Conservation (phyloP, 2,888 invertebrate genomes). For the Agrenia bidenticulata region DNA sequence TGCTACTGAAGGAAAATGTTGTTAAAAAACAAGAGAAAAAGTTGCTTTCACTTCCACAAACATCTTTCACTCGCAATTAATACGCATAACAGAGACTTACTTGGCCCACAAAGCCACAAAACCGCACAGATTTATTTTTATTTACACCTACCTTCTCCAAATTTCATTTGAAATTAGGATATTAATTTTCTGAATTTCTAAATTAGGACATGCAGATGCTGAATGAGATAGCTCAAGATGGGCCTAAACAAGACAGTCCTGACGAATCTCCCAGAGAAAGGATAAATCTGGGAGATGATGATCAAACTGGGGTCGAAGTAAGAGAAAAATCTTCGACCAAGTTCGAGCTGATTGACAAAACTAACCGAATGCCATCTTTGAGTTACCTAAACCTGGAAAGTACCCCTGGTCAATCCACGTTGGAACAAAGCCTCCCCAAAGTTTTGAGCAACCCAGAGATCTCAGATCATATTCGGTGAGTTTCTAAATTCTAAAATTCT, state of each 20-base stretch:
- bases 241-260: background rate
- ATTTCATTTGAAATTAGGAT: too few species aligned
- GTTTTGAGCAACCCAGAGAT: conserved; percentile 74
- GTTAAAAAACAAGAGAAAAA: background rate
- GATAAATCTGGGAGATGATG: background rate
- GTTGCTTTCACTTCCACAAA: background rate
- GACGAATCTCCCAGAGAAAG: background rate
- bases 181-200: too few species aligned
- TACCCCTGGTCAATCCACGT: conserved; percentile 35
- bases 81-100: too few species aligned
- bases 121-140: too few species aligned
- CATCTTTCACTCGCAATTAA: background rate
- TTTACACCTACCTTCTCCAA: too few species aligned
- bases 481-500: background rate
- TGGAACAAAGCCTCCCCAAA: conserved; percentile 61
- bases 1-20: background rate
- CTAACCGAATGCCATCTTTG: conserved; percentile 50
- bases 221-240: background rate
- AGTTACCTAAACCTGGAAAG: conserved; percentile 52
- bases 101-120: too few species aligned
- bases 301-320: background rate
- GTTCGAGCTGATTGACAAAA: conserved; percentile 38
- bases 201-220: too few species aligned
- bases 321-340: conserved; percentile 11
- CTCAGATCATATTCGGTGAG: conserved; percentile 57